Percentiles rank a stretch among this genome's conserved stretches.
phyloP scores from a whole-genome alignment of 2,797 vertebrate species.

The Arctocebus calabarensis region DNA sequence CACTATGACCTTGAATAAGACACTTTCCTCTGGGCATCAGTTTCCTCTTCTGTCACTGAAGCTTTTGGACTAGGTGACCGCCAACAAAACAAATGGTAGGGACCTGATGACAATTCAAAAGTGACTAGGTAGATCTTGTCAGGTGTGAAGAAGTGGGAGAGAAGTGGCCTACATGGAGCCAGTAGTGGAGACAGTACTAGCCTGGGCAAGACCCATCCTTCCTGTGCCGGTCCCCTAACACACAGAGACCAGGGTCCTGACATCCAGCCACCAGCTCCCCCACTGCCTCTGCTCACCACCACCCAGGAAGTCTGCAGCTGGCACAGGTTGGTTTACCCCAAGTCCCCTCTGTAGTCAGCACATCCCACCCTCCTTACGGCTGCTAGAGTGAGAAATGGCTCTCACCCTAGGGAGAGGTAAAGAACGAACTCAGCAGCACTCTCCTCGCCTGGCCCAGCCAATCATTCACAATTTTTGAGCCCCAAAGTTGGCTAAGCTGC shows the following conservation, averaged over 20 bases:
- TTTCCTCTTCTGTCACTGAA: background rate
- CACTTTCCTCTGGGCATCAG: background rate
- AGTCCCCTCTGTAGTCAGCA: background rate
- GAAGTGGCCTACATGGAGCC: background rate
- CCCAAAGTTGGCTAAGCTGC: background rate
- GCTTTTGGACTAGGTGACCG: background rate
- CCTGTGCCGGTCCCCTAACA: background rate
- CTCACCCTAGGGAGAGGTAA: too few species aligned
- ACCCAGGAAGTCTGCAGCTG: background rate
- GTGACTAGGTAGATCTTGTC: background rate
- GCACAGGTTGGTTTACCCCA: background rate
- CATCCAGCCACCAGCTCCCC: rapidly evolving
- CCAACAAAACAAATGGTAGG: background rate
- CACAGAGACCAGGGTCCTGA: too few species aligned
- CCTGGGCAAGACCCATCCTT: background rate
- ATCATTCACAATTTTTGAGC: background rate
- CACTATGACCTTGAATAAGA: background rate
- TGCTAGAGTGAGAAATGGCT: background rate
- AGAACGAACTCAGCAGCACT: background rate
- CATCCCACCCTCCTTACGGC: background rate
- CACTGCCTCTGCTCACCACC: background rate
- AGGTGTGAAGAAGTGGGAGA: background rate
- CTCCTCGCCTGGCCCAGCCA: background rate
- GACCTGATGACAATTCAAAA: background rate
- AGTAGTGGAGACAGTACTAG: background rate